Base-by-base conservation (phyloP, 2,797 vertebrate genomes). In the Chelonia mydas region DNA sequence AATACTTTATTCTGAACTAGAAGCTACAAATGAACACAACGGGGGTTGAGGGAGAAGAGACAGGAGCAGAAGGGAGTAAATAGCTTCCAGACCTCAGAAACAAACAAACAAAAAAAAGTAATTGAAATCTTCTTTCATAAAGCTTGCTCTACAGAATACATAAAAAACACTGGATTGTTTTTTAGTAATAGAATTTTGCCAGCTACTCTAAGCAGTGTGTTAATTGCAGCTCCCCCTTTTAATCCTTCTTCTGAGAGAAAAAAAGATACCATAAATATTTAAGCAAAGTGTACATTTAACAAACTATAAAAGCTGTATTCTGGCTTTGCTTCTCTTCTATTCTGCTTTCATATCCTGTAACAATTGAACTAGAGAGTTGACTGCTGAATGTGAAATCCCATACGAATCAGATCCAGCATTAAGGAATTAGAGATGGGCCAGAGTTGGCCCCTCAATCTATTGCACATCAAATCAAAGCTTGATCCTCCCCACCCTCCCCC, bases 181-280 rank as follows among this genome's bases (percentile, higher is more conserved):
- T 54, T 86, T 49, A 91, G 19, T 72, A 11, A 81, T n/a, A 91
- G 23, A 87, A 47, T 88, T 95, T 91, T 92, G 41, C 27, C 72
- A 92, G 72, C 55, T 17, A 53, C 17, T 53, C 13, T 81, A 54
- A 72, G 10, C 19, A n/a, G 33, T 12, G 37, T 85, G 84, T 77
- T 91, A 86, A 94, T 83, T 84, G 77, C 28, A 86, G 19, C 13
- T 74, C 57, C 84, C 41, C 49, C 65, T 93, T 87, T 82, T 28
- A 95, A 11, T 61, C 7, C 3, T 9, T 11, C 41, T 84, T 0
- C 1, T 19, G 25, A 95, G 91, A 68, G 31, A 6, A 10, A 37
- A 80, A 79, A 92, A 37, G 0, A 0, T 19, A 86, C 16, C 7
- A 85, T n/a, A 78, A 47, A 8, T 37, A 88, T 59, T 85, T 85